These are phyloP conservation scores for Lagorchestes hirsutus DNA, from an alignment of 2,797 vertebrate genomes.

Conservation along the genomic window DNA sequence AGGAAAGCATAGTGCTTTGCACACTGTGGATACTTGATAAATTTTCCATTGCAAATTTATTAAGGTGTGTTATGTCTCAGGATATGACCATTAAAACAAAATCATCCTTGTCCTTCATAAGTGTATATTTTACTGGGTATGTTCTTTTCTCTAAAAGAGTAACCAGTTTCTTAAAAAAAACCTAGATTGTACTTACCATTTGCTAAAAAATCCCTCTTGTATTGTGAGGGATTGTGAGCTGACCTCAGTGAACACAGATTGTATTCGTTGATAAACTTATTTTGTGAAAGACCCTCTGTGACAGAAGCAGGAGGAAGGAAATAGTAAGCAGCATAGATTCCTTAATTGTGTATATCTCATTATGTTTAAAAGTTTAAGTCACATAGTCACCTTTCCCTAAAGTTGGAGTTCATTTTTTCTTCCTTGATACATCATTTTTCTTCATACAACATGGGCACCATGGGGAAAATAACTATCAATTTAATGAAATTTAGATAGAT, in stretches of 20 bases:
- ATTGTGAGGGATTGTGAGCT: background rate
- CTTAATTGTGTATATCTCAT: background rate
- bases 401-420: conserved; percentile 7
- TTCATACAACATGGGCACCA: background rate
- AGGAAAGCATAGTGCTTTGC: background rate
- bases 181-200: background rate
- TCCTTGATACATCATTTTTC: conserved; percentile 10
- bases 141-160: background rate
- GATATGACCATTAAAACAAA: background rate
- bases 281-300: conserved; percentile 24
- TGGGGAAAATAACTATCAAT: background rate
- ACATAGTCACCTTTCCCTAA: conserved; percentile 33
- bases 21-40: background rate
- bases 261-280: background rate
- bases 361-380: conserved; percentile 13
- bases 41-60: background rate
- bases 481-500: background rate
- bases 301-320: background rate
- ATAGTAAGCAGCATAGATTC: background rate
- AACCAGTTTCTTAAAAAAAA: background rate
- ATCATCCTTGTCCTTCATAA: background rate
- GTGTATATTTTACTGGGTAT: background rate
- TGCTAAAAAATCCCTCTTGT: background rate
- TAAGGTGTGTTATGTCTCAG: background rate
- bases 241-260: background rate